A percentile compares a stretch with the other conserved stretches of the same genome.
These are phyloP conservation scores for Falco novaeseelandiae DNA, from an alignment of 2,797 vertebrate genomes.

Conservation along the genomic window DNA sequence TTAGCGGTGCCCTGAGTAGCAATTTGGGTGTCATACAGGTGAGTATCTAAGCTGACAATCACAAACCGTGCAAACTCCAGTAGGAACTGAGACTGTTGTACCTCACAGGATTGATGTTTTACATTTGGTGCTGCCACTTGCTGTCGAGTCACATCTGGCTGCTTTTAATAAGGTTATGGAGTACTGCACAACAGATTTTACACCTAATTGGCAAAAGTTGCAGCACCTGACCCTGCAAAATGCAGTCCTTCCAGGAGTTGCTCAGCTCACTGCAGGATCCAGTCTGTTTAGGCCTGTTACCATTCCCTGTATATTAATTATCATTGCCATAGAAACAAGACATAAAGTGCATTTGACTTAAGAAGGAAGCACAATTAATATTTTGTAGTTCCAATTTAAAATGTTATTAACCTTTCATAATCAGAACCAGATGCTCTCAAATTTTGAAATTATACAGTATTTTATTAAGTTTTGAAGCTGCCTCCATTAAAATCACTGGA, in stretches of 20 bases:
- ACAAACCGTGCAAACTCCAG: background rate
- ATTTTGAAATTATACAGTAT: background rate
- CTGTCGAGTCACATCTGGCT: background rate
- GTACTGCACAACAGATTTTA: background rate
- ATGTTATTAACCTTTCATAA: conserved; percentile 35
- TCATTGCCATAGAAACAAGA: conserved; percentile 33
- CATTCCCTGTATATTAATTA: background rate
- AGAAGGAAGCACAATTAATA: conserved; percentile 32
- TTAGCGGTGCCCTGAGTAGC: background rate
- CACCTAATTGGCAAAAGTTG: background rate
- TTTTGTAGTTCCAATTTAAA: conserved; percentile 26
- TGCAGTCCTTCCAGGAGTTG: background rate
- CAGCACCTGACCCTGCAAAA: background rate
- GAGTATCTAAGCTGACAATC: background rate
- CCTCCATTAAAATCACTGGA: background rate
- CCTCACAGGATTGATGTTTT: background rate
- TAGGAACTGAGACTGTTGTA: background rate
- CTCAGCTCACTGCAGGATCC: background rate
- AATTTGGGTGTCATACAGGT: background rate
- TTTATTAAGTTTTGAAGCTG: background rate
- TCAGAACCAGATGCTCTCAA: background rate
- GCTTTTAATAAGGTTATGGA: background rate
- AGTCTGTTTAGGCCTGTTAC: background rate
- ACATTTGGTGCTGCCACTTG: background rate
- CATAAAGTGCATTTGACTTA: conserved; percentile 8